Base-by-base conservation (phyloP, 2,888 invertebrate species). In the Nowickia ferox region DNA sequence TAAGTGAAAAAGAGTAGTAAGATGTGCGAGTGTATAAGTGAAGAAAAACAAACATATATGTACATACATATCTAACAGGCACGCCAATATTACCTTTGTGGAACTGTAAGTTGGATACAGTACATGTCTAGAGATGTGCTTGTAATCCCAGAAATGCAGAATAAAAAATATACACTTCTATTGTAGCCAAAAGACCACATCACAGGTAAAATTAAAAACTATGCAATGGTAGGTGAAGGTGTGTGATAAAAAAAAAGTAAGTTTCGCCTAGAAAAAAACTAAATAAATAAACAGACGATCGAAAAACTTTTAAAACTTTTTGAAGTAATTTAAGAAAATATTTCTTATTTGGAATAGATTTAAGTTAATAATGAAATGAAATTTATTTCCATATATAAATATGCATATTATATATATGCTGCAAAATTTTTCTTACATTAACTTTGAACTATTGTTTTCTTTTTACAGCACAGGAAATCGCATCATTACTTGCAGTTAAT, bases 201-300 rank as follows among this genome's bases (percentile, higher is more conserved):
- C 69, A 55, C 19, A 75, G 75, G 75, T 68, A 81, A 81, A 68
- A 84, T 81, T 76, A 74, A 74, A 81, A 81, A 61, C 80, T 81
- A 81, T 66, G 61, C 80, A 76, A 57, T n/a, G 80, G 59, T 68
- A 48, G 30, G 66, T 72, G 48, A 51, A 46, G 57, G 79, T 46
- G 22, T 53, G 22, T 30, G 5, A 61, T 17, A 0, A 22, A 65
- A n/a, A 30, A 30, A 42, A 22, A 9, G 10, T 40, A 15, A 17
- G 22, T 48, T 30, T n/a, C 48, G 22, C 13, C 2, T 15, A 17
- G 0, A 40, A 17, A 61, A 59, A 17, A 30, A 30, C 13, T 48
- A 15, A 15, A 48, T 48, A 15, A 8, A 48, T 15, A 15, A 5
- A 48, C 6, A 48, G 3, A 6, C 2, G 48, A 48, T 48, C 15